Conservation (phyloP, 2,113 vertebrate species). For the Eonycteris spelaea region DNA sequence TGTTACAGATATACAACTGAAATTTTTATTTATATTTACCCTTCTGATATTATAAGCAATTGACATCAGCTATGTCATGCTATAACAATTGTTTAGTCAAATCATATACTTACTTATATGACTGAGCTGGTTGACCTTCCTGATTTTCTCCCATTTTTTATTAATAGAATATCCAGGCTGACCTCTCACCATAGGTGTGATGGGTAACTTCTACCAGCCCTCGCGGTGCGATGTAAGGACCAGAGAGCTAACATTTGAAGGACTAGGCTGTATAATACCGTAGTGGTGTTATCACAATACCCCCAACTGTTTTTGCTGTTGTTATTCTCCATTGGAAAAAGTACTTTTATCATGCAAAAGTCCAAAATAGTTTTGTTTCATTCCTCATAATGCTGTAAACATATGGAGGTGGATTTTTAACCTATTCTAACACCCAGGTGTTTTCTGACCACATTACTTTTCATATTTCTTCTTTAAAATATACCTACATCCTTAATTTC, state of each 20-base stretch:
- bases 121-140: conserved; percentile 10
- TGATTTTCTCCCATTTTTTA: neutral
- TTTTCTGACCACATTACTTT: neutral
- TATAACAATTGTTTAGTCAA: neutral
- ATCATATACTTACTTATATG: neutral
- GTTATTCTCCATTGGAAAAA: neutral
- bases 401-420: neutral
- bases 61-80: neutral
- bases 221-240: neutral
- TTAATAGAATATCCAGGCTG: neutral
- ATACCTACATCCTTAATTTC: neutral
- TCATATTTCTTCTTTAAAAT: neutral
- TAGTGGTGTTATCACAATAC: neutral
- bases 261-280: neutral
- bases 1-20: neutral
- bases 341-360: neutral
- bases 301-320: neutral
- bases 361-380: neutral
- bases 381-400: neutral
- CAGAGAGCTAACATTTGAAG: neutral
- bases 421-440: neutral
- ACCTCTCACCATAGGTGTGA: neutral
- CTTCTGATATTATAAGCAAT: neutral
- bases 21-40: conserved; percentile 6
- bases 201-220: neutral